Percentiles rank a stretch among this genome's conserved stretches.
Conservation (phyloP, 1,140 invertebrate genomes). For the Neoseiulus cucumeris region DNA sequence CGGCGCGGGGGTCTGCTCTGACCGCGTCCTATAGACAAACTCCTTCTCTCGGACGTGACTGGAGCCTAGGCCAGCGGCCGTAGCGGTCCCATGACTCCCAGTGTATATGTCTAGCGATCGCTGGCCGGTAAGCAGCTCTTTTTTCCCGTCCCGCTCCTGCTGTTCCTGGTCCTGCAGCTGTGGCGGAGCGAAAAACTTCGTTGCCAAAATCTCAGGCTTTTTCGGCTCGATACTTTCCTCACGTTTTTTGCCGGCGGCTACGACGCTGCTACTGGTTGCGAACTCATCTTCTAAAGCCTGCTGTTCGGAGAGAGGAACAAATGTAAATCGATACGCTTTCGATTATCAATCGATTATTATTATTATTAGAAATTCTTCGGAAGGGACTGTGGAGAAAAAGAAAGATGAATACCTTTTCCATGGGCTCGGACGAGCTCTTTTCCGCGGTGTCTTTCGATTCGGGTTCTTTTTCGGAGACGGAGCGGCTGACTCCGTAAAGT, state of each 20-base stretch:
- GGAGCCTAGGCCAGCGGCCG: not conserved
- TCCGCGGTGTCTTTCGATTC: not conserved
- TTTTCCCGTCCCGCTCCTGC: not conserved
- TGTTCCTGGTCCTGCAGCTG: not conserved
- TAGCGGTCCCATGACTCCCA: not conserved
- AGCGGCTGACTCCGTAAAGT: not conserved
- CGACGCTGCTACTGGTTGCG: too few species aligned
- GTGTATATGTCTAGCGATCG: not conserved
- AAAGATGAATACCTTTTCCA: conserved; percentile 11
- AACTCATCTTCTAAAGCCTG: too few species aligned
- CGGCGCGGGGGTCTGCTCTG: conserved; percentile 10
- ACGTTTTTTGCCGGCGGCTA: too few species aligned
- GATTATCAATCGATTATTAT: too few species aligned
- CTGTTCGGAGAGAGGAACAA: too few species aligned
- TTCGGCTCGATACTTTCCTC: too few species aligned
- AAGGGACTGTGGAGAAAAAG: too few species aligned
- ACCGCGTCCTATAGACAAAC: conserved; percentile 8
- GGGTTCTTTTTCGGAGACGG: too few species aligned
- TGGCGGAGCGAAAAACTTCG: not conserved
- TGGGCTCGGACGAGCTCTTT: not conserved
- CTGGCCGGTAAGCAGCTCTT: not conserved
- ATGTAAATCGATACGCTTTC: too few species aligned
- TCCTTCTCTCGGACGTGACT: not conserved
- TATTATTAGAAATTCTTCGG: not conserved
- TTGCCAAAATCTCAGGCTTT: too few species aligned